These are phyloP conservation scores for Ips nitidus DNA, from an alignment of 1,140 invertebrate species.

Conservation along the genomic window DNA sequence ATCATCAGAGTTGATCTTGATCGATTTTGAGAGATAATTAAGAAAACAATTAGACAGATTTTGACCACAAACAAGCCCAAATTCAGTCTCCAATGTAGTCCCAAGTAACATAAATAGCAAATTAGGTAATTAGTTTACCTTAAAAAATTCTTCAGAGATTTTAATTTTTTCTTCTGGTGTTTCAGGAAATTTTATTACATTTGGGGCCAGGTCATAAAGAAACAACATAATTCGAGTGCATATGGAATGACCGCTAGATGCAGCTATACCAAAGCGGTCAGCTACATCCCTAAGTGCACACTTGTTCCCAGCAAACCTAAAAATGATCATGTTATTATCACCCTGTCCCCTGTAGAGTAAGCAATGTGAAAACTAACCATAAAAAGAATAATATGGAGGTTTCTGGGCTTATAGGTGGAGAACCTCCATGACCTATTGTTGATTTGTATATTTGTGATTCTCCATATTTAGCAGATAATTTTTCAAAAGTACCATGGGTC, in stretches of 20 bases:
- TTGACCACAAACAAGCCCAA: background rate
- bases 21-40: too few species aligned
- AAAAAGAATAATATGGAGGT: background rate
- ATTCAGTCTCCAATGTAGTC: too few species aligned
- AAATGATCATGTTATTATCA: constrained; percentile 4
- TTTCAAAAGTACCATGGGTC: background rate
- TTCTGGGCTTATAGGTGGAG: background rate
- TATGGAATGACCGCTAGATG: background rate
- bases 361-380: background rate
- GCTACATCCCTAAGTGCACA: background rate
- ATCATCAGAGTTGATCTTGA: background rate
- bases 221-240: background rate
- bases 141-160: background rate
- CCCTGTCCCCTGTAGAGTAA: background rate
- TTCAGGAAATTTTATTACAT: background rate
- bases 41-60: background rate
- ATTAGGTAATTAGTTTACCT: background rate
- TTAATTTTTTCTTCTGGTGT: background rate
- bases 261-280: background rate
- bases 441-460: background rate
- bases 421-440: background rate
- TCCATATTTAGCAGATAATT: background rate
- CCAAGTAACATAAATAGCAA: background rate
- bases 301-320: constrained; percentile 6
- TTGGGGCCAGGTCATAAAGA: background rate